Evolutionary conservation across 1,140 invertebrate genomes (phyloP).

Genomic region (Saccostrea glomerata): DNA sequence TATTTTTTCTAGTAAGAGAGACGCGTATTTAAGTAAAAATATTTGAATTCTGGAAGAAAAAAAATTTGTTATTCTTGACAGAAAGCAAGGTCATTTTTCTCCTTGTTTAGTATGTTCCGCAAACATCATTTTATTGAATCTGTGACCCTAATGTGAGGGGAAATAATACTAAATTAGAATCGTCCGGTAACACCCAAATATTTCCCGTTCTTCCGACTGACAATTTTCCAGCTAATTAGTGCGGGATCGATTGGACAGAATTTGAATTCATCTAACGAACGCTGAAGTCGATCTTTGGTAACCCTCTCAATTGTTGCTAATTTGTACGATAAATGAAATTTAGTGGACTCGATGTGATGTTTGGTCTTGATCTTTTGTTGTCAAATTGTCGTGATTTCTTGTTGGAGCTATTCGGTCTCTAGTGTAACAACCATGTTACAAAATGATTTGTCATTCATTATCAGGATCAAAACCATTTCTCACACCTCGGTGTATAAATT

Average conservation of each 20-base stretch:
- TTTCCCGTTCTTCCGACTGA: conserved; percentile 50
- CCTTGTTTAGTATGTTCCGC: conserved; percentile 20
- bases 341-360: conserved; percentile 11
- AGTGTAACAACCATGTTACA: conserved; percentile 41
- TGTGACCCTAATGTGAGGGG: conserved; percentile 17
- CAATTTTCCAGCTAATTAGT: conserved; percentile 57
- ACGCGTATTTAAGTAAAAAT: too few species aligned
- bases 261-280: conserved; percentile 59
- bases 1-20: too few species aligned
- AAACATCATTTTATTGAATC: conserved; percentile 36
- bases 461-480: conserved; percentile 34
- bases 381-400: conserved; percentile 41
- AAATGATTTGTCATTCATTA: conserved; percentile 40
- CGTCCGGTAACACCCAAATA: conserved; percentile 60
- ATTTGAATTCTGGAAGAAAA: too few species aligned
- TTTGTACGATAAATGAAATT: conserved; percentile 64
- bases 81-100: background rate
- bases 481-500: background rate
- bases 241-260: conserved; percentile 50
- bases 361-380: conserved; percentile 43
- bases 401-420: conserved; percentile 39
- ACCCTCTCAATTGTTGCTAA: conserved; percentile 67
- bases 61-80: too few species aligned
- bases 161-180: conserved; percentile 52
- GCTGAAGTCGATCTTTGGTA: conserved; percentile 52